Evolutionary conservation across 1,140 invertebrate genomes (phyloP).

Genomic region (Papilio helenus): DNA sequence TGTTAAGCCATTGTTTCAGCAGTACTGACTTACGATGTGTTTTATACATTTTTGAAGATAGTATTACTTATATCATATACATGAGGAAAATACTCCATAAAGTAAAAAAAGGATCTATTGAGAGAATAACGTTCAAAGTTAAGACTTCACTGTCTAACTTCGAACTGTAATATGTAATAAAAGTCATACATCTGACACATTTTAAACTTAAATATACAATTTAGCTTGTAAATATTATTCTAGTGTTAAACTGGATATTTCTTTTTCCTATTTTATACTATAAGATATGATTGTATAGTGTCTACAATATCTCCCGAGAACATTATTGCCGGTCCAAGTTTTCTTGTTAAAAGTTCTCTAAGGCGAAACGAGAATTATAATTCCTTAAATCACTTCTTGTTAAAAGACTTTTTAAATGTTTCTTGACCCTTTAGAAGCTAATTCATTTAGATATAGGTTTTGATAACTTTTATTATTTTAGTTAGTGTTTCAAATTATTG

Average conservation of each 20-base stretch:
- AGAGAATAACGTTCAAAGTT: too few relatives aligned
- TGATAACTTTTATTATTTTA: not conserved
- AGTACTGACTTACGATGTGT: too few relatives aligned
- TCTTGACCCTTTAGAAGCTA: slow-evolving; percentile 20
- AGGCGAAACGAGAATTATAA: slow-evolving; percentile 39
- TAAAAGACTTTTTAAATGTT: slow-evolving; percentile 38
- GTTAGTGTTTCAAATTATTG: not conserved
- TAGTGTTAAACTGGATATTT: not conserved
- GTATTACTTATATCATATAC: too few relatives aligned
- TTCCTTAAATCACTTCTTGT: slow-evolving; percentile 38
- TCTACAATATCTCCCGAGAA: slow-evolving; percentile 37
- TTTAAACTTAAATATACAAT: not conserved
- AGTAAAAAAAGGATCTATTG: too few relatives aligned
- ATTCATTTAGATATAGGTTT: slow-evolving; percentile 27
- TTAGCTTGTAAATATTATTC: not conserved
- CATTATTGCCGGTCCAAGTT: slow-evolving; percentile 36
- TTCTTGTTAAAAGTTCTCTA: slow-evolving; percentile 39
- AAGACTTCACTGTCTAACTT: too few relatives aligned
- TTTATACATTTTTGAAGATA: too few relatives aligned
- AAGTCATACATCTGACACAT: too few relatives aligned
- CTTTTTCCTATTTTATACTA: not conserved
- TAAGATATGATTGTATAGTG: slow-evolving; percentile 6
- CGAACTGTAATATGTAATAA: too few relatives aligned
- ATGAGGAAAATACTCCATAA: too few relatives aligned
- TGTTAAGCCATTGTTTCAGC: too few relatives aligned